A percentile compares a stretch with the other conserved stretches of the same genome.
Conservation (phyloP, 1,140 invertebrate genomes). For the Brachionus rotundiformis region DNA sequence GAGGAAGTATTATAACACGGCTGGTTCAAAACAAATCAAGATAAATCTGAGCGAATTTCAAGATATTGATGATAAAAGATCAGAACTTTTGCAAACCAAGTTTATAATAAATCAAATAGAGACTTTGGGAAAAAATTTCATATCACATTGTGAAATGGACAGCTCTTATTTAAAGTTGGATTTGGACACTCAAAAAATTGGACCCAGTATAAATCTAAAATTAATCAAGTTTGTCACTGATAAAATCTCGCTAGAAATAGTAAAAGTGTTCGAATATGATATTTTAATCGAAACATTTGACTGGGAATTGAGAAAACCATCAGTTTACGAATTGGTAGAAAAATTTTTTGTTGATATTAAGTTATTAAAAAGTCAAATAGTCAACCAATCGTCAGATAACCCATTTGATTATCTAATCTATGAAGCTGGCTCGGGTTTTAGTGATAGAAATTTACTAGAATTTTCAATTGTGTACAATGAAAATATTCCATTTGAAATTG, state of each 20-base stretch:
- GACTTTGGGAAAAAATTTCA: background rate
- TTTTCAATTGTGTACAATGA: background rate
- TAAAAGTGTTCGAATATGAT: slow-evolving; percentile 7
- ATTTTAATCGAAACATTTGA: slow-evolving; percentile 20
- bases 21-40: background rate
- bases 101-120: background rate
- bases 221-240: background rate
- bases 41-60: background rate
- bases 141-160: background rate
- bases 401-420: background rate
- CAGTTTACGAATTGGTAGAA: background rate
- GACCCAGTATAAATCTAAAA: background rate
- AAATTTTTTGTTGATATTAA: slow-evolving; percentile 4
- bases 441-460: background rate
- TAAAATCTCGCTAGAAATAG: slow-evolving; percentile 16
- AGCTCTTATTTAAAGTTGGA: background rate
- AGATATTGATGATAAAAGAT: background rate
- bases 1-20: background rate
- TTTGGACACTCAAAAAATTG: background rate
- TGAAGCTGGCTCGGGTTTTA: background rate
- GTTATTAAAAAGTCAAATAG: slow-evolving; percentile 7
- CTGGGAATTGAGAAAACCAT: slow-evolving; percentile 9
- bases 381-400: background rate
- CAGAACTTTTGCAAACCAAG: background rate
- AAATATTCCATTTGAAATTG: slow-evolving; percentile 20